Evolutionary conservation across 2,888 invertebrate species (phyloP), one percentile per base, ranked within the genome.

Genomic region (Synergus itoensis): DNA sequence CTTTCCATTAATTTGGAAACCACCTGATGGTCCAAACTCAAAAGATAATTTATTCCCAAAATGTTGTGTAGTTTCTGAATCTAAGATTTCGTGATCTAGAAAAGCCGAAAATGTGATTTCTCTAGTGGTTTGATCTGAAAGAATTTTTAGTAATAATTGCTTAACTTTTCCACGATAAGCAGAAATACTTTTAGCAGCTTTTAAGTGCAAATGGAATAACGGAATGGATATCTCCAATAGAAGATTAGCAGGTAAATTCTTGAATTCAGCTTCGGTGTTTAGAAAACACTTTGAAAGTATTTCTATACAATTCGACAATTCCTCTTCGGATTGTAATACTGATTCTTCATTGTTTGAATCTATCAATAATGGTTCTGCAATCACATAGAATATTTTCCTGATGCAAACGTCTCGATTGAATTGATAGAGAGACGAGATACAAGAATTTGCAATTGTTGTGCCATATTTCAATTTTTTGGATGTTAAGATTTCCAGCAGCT

Each of bases 351-450:
- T 65, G 36, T 40, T 78, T 40, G 77, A 11, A 43, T 83, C 82
- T 48, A 48, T 63, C 75, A 85, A 78, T 43, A 93, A 85, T 36
- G 92, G 92, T 16, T 84, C 82, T 77, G 89, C 87, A 45, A 93
- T 87, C 8, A 85, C 82, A 65, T 90, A 84, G 57, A 94, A 79
- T 80, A 94, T 90, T 84, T 92, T 88, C 75, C 91, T 89, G 28
- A 88, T 82, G 82, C 92, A 92, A 77, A 93, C 87, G 18, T 93
- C 86, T 18, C 92, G 90, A 89, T 94, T 94, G 75, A 92, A 93
- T 76, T 93, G 93, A 87, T 93, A 92, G 43, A 96, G 90, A 79
- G 90, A 91, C 82, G 94, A 92, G 4, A 94, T 92, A 89, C 95
- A 95, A 45, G 93, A 92, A 40, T 94, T 93, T 77, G 94, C 94